phyloP scores from a whole-genome alignment of 2,113 vertebrate species.

The Elachura formosa region DNA sequence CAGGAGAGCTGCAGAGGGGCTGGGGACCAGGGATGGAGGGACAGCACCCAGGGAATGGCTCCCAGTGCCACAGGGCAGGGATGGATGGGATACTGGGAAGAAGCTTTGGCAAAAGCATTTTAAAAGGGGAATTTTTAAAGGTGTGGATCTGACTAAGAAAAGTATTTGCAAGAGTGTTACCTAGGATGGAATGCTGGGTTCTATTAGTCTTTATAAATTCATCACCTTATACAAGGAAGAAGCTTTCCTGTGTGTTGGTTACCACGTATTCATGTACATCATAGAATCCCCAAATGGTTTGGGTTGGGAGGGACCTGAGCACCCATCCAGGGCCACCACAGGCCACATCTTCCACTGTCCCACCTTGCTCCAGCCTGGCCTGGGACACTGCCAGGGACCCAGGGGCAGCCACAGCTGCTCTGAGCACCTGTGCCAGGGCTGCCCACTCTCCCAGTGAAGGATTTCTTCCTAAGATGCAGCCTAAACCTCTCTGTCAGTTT shows the following conservation, averaged over 20 bases:
- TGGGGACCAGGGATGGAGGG: neutral
- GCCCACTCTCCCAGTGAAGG: neutral
- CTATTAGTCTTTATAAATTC: neutral
- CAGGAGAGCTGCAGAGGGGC: neutral
- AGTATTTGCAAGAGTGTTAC: neutral
- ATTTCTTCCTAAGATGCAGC: neutral
- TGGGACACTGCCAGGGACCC: neutral
- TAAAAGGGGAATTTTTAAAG: neutral
- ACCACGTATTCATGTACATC: accelerated
- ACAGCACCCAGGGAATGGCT: neutral
- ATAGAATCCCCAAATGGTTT: neutral
- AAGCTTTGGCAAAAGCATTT: neutral
- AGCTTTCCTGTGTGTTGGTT: neutral
- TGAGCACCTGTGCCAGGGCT: neutral
- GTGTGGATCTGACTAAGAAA: neutral
- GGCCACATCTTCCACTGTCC: neutral
- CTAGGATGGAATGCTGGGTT: neutral
- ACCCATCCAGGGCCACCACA: neutral
- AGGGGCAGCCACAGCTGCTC: neutral
- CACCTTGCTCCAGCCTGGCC: neutral
- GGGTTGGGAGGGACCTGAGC: neutral
- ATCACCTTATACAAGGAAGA: neutral
- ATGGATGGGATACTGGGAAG: accelerated
- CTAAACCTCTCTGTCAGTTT: neutral
- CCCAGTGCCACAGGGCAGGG: neutral